These are phyloP conservation scores for Zaprionus ornatus DNA, from an alignment of 1,140 invertebrate genomes.

Conservation along the genomic window DNA sequence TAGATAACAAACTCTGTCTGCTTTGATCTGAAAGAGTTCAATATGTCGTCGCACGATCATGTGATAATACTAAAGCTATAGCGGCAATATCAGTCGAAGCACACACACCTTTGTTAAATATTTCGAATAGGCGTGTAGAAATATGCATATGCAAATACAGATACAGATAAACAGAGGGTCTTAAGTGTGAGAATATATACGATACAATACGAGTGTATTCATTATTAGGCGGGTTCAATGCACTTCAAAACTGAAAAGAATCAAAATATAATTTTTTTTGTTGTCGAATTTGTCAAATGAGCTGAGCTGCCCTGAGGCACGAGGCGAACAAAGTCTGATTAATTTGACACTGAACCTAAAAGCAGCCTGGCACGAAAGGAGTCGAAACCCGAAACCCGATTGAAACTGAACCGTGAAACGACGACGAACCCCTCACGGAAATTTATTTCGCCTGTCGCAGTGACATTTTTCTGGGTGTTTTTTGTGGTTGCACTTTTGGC, in stretches of 20 bases:
- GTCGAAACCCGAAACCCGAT: slow-evolving; percentile 34
- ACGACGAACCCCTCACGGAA: slow-evolving; percentile 17
- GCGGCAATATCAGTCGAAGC: slow-evolving; percentile 5
- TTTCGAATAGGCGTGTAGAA: slow-evolving; percentile 7
- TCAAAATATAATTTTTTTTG: slow-evolving; percentile 59
- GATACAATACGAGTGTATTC: slow-evolving; percentile 62
- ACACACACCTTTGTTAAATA: background rate
- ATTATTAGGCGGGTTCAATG: slow-evolving; percentile 65
- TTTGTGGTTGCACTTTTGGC: slow-evolving; percentile 54
- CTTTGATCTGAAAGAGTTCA: no score
- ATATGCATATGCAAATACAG: background rate
- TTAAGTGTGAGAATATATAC: slow-evolving; percentile 15
- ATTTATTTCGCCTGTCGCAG: slow-evolving; percentile 57
- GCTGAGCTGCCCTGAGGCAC: background rate
- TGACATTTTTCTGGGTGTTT: slow-evolving; percentile 46
- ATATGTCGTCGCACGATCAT: background rate
- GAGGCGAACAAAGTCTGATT: slow-evolving; percentile 71
- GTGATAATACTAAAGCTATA: background rate
- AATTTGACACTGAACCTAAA: slow-evolving; percentile 77
- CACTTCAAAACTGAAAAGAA: slow-evolving; percentile 54
- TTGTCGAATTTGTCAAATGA: slow-evolving; percentile 70
- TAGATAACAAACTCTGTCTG: no score
- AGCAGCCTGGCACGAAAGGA: slow-evolving; percentile 63
- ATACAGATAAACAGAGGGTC: background rate
- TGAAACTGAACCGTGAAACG: slow-evolving; percentile 6